These are phyloP conservation scores for Tupaia tana DNA, from an alignment of 2,113 vertebrate genomes.

Conservation along the genomic window DNA sequence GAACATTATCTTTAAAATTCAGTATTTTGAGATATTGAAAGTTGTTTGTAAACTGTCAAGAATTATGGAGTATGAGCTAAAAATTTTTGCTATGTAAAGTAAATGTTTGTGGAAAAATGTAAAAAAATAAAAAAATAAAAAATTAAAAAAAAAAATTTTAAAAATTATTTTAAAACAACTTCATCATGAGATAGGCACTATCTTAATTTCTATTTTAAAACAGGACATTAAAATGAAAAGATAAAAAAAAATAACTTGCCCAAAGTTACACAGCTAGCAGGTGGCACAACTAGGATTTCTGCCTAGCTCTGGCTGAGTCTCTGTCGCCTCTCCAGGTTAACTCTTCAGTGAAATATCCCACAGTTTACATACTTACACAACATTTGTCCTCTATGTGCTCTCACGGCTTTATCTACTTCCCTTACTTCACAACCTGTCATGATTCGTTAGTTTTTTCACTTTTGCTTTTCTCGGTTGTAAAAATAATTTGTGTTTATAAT, in stretches of 20 bases:
- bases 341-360: background rate
- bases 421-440: background rate
- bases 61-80: too few species aligned
- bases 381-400: background rate
- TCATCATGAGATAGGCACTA: background rate
- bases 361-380: background rate
- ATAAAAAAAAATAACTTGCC: background rate
- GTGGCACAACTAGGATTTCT: background rate
- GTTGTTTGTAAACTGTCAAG: too few species aligned
- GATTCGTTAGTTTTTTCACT: background rate
- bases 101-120: too few species aligned
- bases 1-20: too few species aligned
- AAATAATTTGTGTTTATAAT: background rate
- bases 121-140: too few species aligned
- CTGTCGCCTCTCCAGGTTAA: background rate
- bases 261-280: background rate
- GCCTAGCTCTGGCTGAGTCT: background rate
- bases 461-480: slow-evolving; percentile 3
- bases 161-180: background rate
- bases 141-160: too few species aligned
- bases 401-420: background rate
- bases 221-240: background rate
- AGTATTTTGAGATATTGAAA: too few species aligned
- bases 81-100: too few species aligned
- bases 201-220: slow-evolving; percentile 1